phyloP scores from a whole-genome alignment of 2,797 vertebrate species.

The Gephyroberyx darwinii region DNA sequence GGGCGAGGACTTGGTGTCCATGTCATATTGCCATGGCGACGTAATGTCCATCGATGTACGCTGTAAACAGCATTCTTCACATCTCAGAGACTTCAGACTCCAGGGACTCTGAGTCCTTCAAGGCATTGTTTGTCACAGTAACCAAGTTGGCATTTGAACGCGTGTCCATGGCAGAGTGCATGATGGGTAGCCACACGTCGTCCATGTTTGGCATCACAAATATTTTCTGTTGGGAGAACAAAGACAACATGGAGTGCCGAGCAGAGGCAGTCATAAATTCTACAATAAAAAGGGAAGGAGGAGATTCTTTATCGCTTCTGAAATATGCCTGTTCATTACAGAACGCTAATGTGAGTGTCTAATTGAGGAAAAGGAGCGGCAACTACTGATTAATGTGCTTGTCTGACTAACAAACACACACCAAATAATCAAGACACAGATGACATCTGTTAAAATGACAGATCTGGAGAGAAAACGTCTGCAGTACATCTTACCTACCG shows the following conservation, averaged over 20 bases:
- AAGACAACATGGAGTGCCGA: conserved; percentile 13
- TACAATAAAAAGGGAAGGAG: too few relatives aligned
- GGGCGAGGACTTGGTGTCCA: not conserved
- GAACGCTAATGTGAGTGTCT: not conserved
- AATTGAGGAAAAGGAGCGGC: not conserved
- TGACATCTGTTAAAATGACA: conserved; percentile 11
- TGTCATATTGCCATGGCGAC: conserved; percentile 50
- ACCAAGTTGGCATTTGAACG: conserved; percentile 84
- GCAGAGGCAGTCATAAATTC: not conserved
- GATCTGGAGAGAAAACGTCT: not conserved
- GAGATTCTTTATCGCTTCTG: not conserved
- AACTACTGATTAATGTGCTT: not conserved
- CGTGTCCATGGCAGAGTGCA: conserved; percentile 98
- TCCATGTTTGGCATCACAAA: conserved; percentile 99
- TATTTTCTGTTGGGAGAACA: conserved; percentile 88
- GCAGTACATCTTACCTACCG: not conserved
- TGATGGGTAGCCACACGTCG: conserved; percentile 95
- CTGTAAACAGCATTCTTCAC: conserved; percentile 69
- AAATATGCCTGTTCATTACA: not conserved
- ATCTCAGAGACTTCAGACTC: conserved; percentile 81
- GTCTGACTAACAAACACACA: not conserved
- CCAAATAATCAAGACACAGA: conserved; percentile 5
- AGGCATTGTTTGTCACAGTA: conserved; percentile 80
- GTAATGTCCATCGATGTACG: conserved; percentile 24
- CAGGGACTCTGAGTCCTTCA: conserved; percentile 76